Evolutionary conservation across 2,888 invertebrate species (phyloP), one percentile per base, ranked within the genome.

Genomic region (Drosophila incognita): DNA sequence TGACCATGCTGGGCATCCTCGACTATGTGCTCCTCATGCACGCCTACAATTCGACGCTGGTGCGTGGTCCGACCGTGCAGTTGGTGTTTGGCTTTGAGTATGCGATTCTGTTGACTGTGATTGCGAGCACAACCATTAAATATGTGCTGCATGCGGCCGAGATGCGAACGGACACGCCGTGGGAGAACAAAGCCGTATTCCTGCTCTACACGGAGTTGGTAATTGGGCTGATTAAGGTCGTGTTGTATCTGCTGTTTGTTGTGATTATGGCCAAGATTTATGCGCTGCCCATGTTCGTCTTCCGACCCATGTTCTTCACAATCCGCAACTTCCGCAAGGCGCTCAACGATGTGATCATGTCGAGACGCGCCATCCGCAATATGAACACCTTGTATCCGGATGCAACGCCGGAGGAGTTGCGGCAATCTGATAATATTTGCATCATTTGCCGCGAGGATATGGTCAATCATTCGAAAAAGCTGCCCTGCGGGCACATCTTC

Each of bases 1-100:
- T 99, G 72, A 94, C 95, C 77, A 94, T 99, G 73, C 93, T 99
- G 76, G 97, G 97, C 27, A 94, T 96, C 21, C 94, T 98, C 62
- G 99, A 99, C 93, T 94, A 97, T 74, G 96, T 96, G 90, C 98
- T 99, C 94, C 97, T 99, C 8, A 96, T 96, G 90, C 97, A 98
- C 93, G 99, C 98, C 2, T 99, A 99, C 93, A 96, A 97, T 91
- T 97, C 97, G 71, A 99, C 99, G 5, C 94, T 98, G 35, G 95
- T 96, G 1, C 98, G 98, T 92, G 99, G 99, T 49, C 98, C 99
- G 8, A 98, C 98, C 0, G 99, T 99, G 1, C 99, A 99, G 93
- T 94, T 99, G 72, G 99, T 99, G 8, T 99, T 99, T 94, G 99
- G 99, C 60, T 99, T 99, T 94, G 99, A 99, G 94, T 99, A 99